Evolutionary conservation across 1,140 invertebrate species (phyloP).

Genomic region (Orius insidiosus): DNA sequence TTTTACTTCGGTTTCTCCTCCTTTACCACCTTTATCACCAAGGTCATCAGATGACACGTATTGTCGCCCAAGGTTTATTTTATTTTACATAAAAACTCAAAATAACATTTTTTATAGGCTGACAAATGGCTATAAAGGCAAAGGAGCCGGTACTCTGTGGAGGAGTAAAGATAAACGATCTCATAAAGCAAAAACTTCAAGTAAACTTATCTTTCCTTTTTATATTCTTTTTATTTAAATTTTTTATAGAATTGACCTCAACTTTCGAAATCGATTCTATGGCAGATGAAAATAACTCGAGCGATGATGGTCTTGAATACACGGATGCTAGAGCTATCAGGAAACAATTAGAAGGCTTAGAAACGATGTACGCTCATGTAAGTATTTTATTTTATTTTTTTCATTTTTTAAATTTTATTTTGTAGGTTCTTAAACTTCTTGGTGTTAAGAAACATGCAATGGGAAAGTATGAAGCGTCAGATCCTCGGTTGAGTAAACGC

Average conservation of each 20-base stretch:
- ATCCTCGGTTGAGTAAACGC: slow-evolving; percentile 38
- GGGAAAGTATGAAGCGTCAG: slow-evolving; percentile 36
- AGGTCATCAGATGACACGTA: slow-evolving; percentile 24
- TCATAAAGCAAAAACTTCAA: neutral
- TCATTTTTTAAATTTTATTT: slow-evolving; percentile 4
- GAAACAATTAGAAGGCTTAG: slow-evolving; percentile 67
- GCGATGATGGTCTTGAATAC: slow-evolving; percentile 52
- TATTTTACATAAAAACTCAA: too few relatives aligned
- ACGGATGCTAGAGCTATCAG: slow-evolving; percentile 61
- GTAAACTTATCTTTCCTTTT: neutral
- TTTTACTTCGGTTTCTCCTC: slow-evolving; percentile 54
- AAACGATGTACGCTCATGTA: slow-evolving; percentile 73
- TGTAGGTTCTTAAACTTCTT: slow-evolving; percentile 57
- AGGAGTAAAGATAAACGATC: neutral
- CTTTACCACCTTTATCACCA: slow-evolving; percentile 44
- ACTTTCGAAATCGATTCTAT: slow-evolving; percentile 60
- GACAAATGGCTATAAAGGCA: too few relatives aligned
- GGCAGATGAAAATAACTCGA: slow-evolving; percentile 38
- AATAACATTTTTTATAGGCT: too few relatives aligned
- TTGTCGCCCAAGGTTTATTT: slow-evolving; percentile 1
- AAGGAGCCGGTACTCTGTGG: too few relatives aligned
- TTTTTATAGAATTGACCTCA: neutral
- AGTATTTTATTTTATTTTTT: slow-evolving; percentile 8
- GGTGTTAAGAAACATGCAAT: slow-evolving; percentile 41
- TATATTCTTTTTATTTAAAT: neutral